Base-by-base conservation (phyloP, 1,140 invertebrate genomes). In the Portunus trituberculatus region DNA sequence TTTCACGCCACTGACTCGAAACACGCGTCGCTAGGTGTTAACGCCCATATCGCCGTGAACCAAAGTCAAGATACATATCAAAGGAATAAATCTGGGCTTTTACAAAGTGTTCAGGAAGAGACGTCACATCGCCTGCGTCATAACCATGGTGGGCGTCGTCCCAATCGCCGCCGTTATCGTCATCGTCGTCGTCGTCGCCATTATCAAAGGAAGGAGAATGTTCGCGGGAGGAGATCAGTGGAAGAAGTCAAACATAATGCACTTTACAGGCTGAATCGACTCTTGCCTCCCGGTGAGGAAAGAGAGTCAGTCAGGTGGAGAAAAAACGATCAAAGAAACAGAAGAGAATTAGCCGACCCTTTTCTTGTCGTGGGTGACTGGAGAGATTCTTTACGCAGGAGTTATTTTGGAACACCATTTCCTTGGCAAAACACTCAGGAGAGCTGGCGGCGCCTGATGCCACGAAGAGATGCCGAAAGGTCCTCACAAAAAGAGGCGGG, bases 341-440 rank as follows among this genome's bases (percentile, higher is more conserved):
- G 88, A 84, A 84, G 89, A 94, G 59, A 90, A 90, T 91, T 94
- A 91, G 31, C 87, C 39, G 89, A n/a, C 25, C 88, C 93, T 14
- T 91, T 94, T 84, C 29, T 46, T 28, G 67, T n/a, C 16, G 0
- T 31, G n/a, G 25, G 83, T 82, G 59, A 91, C 28, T 52, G 52
- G 93, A 88, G 29, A 83, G 93, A 48, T 3, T 6, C 39, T 28
- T 46, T 28, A 4, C 52, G 48, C 10, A 52, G 16, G 16, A 31
- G 46, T 12, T 87, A 59, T 88, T 67, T 59, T 59, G 84, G 12
- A 8, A 84, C n/a, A 14, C 29, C n/a, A n/a, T 83, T 48, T 20
- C 25, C 32, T 25, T 10, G 39, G 82, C 28, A 20, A 32, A 46
- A 88, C 86, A 14, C 20, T 31, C 31, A 39, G 16, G 14, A 10